These are phyloP conservation scores for Petroica traversi DNA, from an alignment of 2,113 vertebrate genomes.

Conservation along the genomic window DNA sequence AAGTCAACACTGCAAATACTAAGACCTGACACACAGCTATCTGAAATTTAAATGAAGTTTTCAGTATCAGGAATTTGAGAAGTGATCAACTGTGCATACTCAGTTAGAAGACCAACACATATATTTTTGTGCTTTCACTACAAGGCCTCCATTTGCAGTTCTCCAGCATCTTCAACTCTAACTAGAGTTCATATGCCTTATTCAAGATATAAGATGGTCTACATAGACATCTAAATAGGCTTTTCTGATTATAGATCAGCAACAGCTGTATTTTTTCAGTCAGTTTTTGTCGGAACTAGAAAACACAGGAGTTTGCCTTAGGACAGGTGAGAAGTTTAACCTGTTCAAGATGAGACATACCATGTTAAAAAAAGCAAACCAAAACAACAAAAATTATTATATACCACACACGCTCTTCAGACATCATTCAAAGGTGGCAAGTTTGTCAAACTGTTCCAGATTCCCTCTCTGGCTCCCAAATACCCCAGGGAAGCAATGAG, in stretches of 20 bases:
- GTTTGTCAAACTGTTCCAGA: neutral
- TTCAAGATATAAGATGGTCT: neutral
- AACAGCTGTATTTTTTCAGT: neutral
- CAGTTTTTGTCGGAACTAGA: neutral
- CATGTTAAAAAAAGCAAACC: neutral
- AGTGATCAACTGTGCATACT: neutral
- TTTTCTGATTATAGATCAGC: neutral
- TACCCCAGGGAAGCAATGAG: neutral
- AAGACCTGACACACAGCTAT: neutral
- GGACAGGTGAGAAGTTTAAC: neutral
- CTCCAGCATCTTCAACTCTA: neutral
- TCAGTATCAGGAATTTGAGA: neutral
- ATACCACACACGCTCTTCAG: neutral
- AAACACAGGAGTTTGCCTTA: neutral
- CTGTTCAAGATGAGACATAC: neutral
- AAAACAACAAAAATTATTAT: neutral
- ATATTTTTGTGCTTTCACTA: neutral
- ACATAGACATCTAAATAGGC: neutral
- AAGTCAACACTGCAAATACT: neutral
- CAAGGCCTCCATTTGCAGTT: neutral
- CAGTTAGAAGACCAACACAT: neutral
- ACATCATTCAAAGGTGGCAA: neutral
- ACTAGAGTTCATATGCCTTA: neutral
- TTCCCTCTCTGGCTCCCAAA: neutral
- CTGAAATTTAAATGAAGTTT: neutral